Evolutionary conservation across 2,888 invertebrate species (phyloP), one percentile per base, ranked within the genome.

Genomic region (Apamea epomidion): DNA sequence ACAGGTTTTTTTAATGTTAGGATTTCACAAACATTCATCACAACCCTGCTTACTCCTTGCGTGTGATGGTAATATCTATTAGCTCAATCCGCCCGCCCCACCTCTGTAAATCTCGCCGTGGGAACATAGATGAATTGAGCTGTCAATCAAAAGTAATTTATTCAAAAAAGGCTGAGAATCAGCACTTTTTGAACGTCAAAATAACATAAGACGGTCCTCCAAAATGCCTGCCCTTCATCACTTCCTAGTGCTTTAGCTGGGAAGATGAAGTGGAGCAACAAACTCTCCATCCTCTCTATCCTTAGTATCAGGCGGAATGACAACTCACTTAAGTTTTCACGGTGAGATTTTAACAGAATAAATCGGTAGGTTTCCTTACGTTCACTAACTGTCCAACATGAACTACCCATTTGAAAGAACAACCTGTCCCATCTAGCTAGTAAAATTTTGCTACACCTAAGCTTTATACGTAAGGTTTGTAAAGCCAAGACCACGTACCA

Each of bases 401-500:
- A 67, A 37, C 67, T 25, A 14, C 37, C 25, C 37, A 42, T 67
- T 42, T 67, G 7, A 42, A 67, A 29, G 16, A 21, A 29, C 29
- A 73, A n/a, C 18, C n/a, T 37, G 5, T 18, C 14, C 32, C 16
- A 25, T 25, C 16, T 1, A 18, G 6, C 16, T 29, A 51, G 10
- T 5, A 42, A 65, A 54, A n/a, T n/a, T 18, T 51, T 16, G 10
- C 42, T 72, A 5, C 32, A 29, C 29, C 25, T 7, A 67, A 68
- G 51, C 45, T 68, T 68, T n/a, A 51, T 42, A 67, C 8, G n/a
- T n/a, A 32, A 32, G 37, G 14, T n/a, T 16, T 7, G 60, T 54
- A 48, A 72, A 79, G 29, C 54, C 18, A 25, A 5, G 51, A 54
- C 51, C 51, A 80, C 67, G 85, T 70, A 29, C 58, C 14, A 74